phyloP scores from a whole-genome alignment of 2,888 invertebrate species.

The Apamea monoglypha region DNA sequence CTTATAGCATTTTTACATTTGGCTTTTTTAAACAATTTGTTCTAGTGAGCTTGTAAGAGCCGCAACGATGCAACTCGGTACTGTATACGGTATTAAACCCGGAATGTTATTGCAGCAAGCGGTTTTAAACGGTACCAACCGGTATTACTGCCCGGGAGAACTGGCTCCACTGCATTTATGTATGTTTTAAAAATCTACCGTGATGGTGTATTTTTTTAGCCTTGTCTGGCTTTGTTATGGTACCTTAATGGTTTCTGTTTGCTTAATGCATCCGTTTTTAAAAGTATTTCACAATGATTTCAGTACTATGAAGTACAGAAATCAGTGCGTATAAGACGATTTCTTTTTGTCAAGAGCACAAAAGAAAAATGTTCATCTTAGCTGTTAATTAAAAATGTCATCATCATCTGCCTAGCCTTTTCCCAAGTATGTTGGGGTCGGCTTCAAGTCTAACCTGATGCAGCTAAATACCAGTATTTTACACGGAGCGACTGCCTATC shows the following conservation, averaged over 20 bases:
- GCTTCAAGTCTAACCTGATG: not conserved
- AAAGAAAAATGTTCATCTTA: too few species aligned
- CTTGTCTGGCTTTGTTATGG: not conserved
- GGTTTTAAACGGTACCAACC: conserved; percentile 47
- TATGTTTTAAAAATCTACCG: conserved; percentile 5
- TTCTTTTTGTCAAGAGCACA: too few species aligned
- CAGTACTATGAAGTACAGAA: not conserved
- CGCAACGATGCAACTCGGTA: conserved; percentile 27
- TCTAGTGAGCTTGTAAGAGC: conserved; percentile 28
- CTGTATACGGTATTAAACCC: conserved; percentile 21
- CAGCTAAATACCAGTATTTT: not conserved
- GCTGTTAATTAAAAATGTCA: not conserved
- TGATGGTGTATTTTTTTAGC: not conserved
- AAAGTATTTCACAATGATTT: not conserved
- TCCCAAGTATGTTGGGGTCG: not conserved
- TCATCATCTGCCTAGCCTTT: not conserved
- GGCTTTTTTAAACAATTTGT: conserved; percentile 25
- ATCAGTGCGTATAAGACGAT: not conserved
- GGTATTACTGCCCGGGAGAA: conserved; percentile 17
- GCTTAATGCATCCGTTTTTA: not conserved
- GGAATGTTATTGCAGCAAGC: conserved; percentile 37
- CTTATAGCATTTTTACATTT: not conserved
- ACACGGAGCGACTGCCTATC: not conserved
- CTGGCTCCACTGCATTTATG: conserved; percentile 8
- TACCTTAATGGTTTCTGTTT: not conserved